Evolutionary conservation across 1,140 invertebrate genomes (phyloP), one percentile per base, ranked within the genome.

Genomic region (Oscheius sp.): DNA sequence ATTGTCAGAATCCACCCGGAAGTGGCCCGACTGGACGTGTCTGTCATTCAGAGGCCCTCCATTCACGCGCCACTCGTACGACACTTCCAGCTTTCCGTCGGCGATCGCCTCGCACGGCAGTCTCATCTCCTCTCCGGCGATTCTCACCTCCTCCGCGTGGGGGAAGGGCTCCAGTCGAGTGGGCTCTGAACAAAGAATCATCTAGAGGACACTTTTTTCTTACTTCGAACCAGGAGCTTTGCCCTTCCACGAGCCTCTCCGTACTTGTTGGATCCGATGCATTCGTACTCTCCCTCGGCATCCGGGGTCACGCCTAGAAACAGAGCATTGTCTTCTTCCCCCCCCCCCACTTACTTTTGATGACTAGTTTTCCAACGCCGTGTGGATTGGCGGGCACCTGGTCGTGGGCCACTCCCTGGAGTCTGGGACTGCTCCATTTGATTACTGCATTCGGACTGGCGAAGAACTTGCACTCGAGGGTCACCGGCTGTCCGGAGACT

Each of bases 391-490:
- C 81, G 26, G 76, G 67, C n/a, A 73, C 71, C 23, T 32, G 28
- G 32, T 34, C 36, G 36, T 63, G 61, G 32, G 61, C 7, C 7
- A 55, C 7, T 7, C 49, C 49, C 49, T 55, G 38, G 28, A 84
- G 72, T 7, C 59, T 62, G 2, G 83, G 78, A 55, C 75, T 90
- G 78, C 91, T 91, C 95, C 95, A 99, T 82, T 93, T 93, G 10
- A 98, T 91, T 74, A 90, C 88, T 0, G 96, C 94, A 82, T 92
- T 92, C 1, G 95, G 95, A 1, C 95, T 94, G 26, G 94, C 95
- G 86, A 95, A 94, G 29, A 96, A 94, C 55, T 90, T 89, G 86
- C 96, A 99, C 10, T 89, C 92, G 79, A 99, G 85, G 55, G 88
- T 91, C 0, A 94, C 89, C 45, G 90, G 89, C 52, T 90, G 89